Evolutionary conservation across 2,888 invertebrate species (phyloP), one percentile per base, ranked within the genome.

Genomic region (Lycophotia porphyrea): DNA sequence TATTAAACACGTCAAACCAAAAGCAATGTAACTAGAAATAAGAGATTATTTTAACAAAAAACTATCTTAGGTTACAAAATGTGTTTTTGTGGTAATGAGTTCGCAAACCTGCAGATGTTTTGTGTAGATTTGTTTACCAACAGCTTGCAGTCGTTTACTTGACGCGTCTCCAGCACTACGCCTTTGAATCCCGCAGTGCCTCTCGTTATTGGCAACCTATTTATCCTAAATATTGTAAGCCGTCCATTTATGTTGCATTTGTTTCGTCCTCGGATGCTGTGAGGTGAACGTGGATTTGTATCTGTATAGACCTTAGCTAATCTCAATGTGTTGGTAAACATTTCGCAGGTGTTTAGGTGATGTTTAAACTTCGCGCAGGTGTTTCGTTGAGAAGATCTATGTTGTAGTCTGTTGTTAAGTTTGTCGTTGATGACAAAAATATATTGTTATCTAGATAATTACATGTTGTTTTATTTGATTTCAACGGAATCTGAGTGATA

Each of bases 361-460:
- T 88, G 88, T 90, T 87, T 85, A 88, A 91, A 90, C 90, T 93
- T 92, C 88, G 91, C 91, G 94, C 94, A 91, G 92, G 90, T 88
- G 90, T 95, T 95, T 91, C 85, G 93, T 95, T 95, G 91, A 93
- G 90, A 94, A 93, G 93, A 95, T 96, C 95, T 95, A 94, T 96
- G 95, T 95, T 94, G 95, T 96, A 96, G 95, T 94, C 94, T 94
- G 95, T 96, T 96, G 96, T 96, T 96, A 96, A 96, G 96, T 96
- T 96, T 96, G 95, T 95, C 95, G 95, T 96, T 95, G 95, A 94
- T 95, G 94, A 96, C 96, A 96, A 96, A 93, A 96, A 96, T 96
- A 96, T 96, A 96, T 96, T 96, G 96, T 96, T 96, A 96, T 95
- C 95, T 96, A 96, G 96, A 96, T 95, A 93, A 85, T 74, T 84